Evolutionary conservation across 2,888 invertebrate species (phyloP).

Genomic region (Tiliacea citrago): DNA sequence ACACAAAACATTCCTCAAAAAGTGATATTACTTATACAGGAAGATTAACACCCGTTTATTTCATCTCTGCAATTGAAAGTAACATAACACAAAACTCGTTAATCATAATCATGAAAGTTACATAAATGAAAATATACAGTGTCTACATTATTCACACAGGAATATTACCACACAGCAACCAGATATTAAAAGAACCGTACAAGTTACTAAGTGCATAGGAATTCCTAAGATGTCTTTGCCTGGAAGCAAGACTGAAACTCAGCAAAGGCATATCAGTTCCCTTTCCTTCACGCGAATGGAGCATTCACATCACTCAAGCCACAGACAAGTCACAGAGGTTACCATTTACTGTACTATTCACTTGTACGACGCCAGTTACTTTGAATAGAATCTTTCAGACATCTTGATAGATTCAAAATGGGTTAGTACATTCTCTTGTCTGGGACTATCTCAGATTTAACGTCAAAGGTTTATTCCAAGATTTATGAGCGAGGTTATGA

Average conservation of each 20-base stretch:
- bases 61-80: conserved; percentile 44
- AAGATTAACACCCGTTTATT: conserved; percentile 42
- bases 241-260: conserved; percentile 56
- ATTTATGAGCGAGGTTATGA: conserved; percentile 52
- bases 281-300: conserved; percentile 66
- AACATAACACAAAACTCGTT: conserved; percentile 51
- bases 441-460: conserved; percentile 53
- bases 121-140: conserved; percentile 33
- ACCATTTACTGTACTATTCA: conserved; percentile 65
- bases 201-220: conserved; percentile 28
- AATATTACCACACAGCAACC: conserved; percentile 19
- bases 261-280: conserved; percentile 48
- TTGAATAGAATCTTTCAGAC: conserved; percentile 57
- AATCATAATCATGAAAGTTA: conserved; percentile 52
- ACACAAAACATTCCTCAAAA: conserved; percentile 28
- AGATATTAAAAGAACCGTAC: conserved; percentile 47
- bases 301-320: conserved; percentile 68
- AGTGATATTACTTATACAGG: conserved; percentile 14
- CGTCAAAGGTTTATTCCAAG: conserved; percentile 50
- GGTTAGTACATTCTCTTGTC: conserved; percentile 51
- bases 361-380: conserved; percentile 50
- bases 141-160: conserved; percentile 22
- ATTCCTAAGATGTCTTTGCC: conserved; percentile 50
- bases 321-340: conserved; percentile 51
- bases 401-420: conserved; percentile 63